phyloP scores from a whole-genome alignment of 2,888 invertebrate species.

The Tetrapedia diversipes region DNA sequence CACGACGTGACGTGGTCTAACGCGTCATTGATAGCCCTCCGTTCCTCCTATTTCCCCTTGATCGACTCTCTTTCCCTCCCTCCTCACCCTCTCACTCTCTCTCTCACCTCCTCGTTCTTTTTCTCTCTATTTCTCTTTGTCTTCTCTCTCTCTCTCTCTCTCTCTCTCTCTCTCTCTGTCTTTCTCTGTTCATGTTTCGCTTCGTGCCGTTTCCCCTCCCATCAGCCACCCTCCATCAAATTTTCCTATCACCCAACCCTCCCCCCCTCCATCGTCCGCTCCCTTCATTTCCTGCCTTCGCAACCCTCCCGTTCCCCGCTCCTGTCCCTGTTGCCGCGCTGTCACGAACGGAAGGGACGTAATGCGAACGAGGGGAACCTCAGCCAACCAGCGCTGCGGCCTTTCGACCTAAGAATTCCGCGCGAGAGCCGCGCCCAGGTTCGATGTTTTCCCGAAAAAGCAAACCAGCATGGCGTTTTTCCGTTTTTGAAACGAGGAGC shows the following conservation, averaged over 20 bases:
- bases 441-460: slow-evolving; percentile 21
- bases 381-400: slow-evolving; percentile 75
- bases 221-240: slow-evolving; percentile 79
- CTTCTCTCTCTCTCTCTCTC: slow-evolving; percentile 35
- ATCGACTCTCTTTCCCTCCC: slow-evolving; percentile 35
- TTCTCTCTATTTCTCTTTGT: slow-evolving; percentile 23
- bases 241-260: slow-evolving; percentile 81
- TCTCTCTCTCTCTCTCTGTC: slow-evolving; percentile 23
- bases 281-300: slow-evolving; percentile 77
- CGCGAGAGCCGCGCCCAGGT: slow-evolving; percentile 53
- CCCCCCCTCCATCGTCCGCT: too few species aligned
- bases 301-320: slow-evolving; percentile 60
- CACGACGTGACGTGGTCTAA: slow-evolving; percentile 74
- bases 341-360: slow-evolving; percentile 76
- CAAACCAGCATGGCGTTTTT: slow-evolving; percentile 9
- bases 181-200: slow-evolving; percentile 26
- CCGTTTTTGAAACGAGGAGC: too few species aligned
- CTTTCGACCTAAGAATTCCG: slow-evolving; percentile 61
- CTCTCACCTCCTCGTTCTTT: slow-evolving; percentile 42
- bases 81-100: slow-evolving; percentile 24
- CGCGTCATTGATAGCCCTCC: slow-evolving; percentile 77
- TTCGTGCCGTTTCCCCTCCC: slow-evolving; percentile 33
- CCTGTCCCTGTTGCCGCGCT: slow-evolving; percentile 50
- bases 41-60: slow-evolving; percentile 55
- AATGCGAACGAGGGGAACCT: slow-evolving; percentile 74